Percentiles rank a stretch among this genome's conserved stretches.
Evolutionary conservation across 2,888 invertebrate genomes (phyloP).

Genomic region (Nemotelus pantherinus): DNA sequence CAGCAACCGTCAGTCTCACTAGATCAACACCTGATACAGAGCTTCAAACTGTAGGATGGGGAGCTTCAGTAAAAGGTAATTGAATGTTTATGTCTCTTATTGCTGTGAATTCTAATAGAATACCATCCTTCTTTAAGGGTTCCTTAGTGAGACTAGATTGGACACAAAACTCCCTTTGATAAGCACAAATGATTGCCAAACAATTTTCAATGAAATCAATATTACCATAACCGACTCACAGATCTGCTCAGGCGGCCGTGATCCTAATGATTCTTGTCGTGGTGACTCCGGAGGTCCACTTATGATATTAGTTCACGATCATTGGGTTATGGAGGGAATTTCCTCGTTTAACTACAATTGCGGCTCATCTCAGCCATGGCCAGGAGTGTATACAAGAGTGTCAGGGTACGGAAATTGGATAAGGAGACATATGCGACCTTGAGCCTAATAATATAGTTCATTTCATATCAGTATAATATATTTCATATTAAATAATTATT

Average conservation of each 20-base stretch:
- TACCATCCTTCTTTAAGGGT: no score
- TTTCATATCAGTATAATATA: no score
- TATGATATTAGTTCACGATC: constrained; percentile 52
- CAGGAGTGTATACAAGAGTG: constrained; percentile 73
- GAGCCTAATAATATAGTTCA: no score
- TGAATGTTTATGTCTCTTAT: no score
- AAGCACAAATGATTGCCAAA: constrained; percentile 65
- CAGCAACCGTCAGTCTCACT: constrained; percentile 57
- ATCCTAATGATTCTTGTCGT: constrained; percentile 66
- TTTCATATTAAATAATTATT: no score
- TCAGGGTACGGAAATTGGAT: constrained; percentile 72
- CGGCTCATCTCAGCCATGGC: constrained; percentile 64
- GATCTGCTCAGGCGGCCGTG: constrained; percentile 56
- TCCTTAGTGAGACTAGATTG: background rate
- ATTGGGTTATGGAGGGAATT: constrained; percentile 55
- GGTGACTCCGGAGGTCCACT: constrained; percentile 72
- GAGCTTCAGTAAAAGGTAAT: constrained; percentile 57
- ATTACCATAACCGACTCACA: constrained; percentile 23
- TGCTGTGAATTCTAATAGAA: no score
- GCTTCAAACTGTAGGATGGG: constrained; percentile 72
- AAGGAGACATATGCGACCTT: constrained; percentile 64
- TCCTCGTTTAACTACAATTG: constrained; percentile 64
- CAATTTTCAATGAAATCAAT: background rate
- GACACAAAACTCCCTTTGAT: background rate
- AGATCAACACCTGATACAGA: constrained; percentile 56